Conservation (phyloP, 2,113 vertebrate genomes). For the Cathartes aura region DNA sequence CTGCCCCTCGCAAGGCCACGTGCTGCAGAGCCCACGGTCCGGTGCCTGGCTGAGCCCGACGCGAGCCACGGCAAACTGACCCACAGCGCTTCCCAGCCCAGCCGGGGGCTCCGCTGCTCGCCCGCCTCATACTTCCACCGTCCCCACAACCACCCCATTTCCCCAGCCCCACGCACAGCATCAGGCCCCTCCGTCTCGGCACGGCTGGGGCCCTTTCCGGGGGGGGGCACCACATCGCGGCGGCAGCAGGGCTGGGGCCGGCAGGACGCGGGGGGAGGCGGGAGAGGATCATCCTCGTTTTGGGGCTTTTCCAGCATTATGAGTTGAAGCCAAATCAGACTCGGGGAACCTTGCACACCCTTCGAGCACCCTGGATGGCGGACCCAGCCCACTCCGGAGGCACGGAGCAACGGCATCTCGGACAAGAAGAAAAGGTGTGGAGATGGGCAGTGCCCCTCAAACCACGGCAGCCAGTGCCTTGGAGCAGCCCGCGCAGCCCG, state of each 20-base stretch:
- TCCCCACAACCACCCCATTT: not conserved
- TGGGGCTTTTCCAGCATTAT: not conserved
- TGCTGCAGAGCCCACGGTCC: not conserved
- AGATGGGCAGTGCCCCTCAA: too few species aligned
- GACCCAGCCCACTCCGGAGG: not conserved
- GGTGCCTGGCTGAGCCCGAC: not conserved
- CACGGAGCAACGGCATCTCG: fast-evolving
- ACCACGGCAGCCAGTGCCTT: too few species aligned
- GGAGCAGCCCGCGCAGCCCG: not conserved
- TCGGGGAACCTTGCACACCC: not conserved
- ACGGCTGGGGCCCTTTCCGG: fast-evolving
- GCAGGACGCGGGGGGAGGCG: not conserved
- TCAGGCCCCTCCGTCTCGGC: not conserved
- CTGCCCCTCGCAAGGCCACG: not conserved
- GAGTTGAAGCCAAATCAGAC: too few species aligned
- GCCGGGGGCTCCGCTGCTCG: not conserved
- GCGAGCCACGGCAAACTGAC: not conserved
- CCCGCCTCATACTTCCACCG: not conserved
- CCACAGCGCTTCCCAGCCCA: not conserved
- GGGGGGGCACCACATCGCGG: not conserved
- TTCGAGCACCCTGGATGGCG: fast-evolving
- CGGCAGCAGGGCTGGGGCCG: not conserved
- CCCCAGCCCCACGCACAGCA: not conserved
- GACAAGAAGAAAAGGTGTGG: not conserved
- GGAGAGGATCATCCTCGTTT: not conserved